Evolutionary conservation across 2,797 vertebrate species (phyloP).

Genomic region (Avahi laniger): DNA sequence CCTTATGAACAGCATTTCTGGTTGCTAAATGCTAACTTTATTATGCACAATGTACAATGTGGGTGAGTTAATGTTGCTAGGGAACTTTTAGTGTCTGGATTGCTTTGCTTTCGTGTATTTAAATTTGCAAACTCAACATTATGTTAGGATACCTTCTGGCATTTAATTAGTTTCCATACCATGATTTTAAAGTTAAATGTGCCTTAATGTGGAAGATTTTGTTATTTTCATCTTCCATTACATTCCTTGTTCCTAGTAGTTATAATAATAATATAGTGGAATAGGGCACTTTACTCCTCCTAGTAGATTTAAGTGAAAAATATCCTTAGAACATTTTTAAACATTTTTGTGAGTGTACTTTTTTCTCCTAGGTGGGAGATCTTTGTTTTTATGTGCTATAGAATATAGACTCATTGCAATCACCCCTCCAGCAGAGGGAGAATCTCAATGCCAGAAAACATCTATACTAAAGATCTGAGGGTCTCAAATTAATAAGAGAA

Average conservation of each 20-base stretch:
- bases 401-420: not conserved
- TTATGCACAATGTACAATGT: conserved; percentile 3
- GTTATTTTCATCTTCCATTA: conserved; percentile 59
- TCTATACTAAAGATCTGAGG: not conserved
- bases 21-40: conserved; percentile 68
- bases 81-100: conserved; percentile 59
- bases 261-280: conserved; percentile 8
- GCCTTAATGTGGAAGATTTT: conserved; percentile 56
- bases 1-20: not conserved
- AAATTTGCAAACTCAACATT: conserved; percentile 75
- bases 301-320: conserved; percentile 47
- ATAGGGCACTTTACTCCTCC: not conserved
- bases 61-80: conserved; percentile 65
- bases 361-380: not conserved
- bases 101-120: conserved; percentile 63
- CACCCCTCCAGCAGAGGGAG: not conserved
- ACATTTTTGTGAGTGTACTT: conserved; percentile 31
- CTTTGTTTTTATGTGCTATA: not conserved
- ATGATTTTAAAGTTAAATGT: conserved; percentile 69
- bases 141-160: conserved; percentile 66
- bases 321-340: conserved; percentile 46
- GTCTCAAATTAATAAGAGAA: not conserved
- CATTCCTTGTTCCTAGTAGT: conserved; percentile 21
- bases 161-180: conserved; percentile 60
- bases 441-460: not conserved